Base-by-base conservation (phyloP, 1,140 invertebrate species). In the Macrotrachela quadricornifera region DNA sequence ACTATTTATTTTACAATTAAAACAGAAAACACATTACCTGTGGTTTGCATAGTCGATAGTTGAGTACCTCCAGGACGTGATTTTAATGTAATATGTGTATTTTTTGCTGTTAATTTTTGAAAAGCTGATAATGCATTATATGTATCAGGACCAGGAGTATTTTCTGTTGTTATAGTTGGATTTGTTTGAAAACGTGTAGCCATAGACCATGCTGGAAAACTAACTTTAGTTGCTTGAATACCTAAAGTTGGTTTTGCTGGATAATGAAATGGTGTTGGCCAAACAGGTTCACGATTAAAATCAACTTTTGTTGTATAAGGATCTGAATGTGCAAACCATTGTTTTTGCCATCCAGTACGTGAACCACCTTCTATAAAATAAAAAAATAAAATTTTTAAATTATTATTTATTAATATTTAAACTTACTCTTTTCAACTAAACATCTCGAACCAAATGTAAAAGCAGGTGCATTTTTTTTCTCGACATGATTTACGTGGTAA, bases 291-390 rank as follows among this genome's bases (percentile, higher is more conserved):
- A 16, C 45, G 37, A 17, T 41, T 48, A 40, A 39, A 53, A 21
- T 53, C 46, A n/a, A 44, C 39, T 43, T 53, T 53, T 10, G 41
- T 46, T n/a, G 30, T 40, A 41, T 37, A 42, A 13, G 51, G 51
- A 53, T 53, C 46, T 3, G 30, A 36, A 3, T 16, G 21, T 15
- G 18, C 21, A 38, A 47, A 53, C 51, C 51, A 53, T 43, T 53
- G 44, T 47, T 53, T 53, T 46, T 46, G 44, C 51, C 51, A 53
- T n/a, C 40, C 40, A 8, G 37, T 13, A 16, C 51, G 51, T 36
- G 44, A 44, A 42, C 51, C 51, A 17, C 45, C 51, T 13, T 13
- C 21, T 30, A 30, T 4, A 30, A 8, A 4, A 30, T 30, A 30
- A 30, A 30, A 8, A 4, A 30, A 8, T 30, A 30, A 8, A 30